Conservation (phyloP, 2,888 invertebrate genomes). For the Cylloceria caligata region DNA sequence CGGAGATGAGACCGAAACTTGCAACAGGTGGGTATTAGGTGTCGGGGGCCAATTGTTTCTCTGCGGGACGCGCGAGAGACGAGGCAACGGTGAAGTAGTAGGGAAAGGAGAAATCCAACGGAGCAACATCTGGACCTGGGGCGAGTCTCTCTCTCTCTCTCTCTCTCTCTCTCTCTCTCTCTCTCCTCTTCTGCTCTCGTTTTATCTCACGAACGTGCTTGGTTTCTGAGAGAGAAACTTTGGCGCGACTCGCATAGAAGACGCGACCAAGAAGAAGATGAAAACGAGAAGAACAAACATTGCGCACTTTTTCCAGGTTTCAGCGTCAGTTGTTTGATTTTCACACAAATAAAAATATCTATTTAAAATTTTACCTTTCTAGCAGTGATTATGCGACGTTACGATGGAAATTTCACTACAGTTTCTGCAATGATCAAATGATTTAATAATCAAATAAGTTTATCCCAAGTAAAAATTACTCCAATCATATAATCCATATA, state of each 20-base stretch:
- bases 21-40: slow-evolving; percentile 74
- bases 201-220: slow-evolving; percentile 57
- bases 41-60: slow-evolving; percentile 72
- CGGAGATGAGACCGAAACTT: slow-evolving; percentile 69
- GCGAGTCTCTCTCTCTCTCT: slow-evolving; percentile 42
- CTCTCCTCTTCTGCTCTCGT: slow-evolving; percentile 47
- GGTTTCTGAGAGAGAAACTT: slow-evolving; percentile 57
- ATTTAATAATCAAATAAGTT: not conserved
- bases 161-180: slow-evolving; percentile 37
- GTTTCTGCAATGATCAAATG: not conserved
- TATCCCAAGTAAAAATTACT: not conserved
- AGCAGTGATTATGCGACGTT: not conserved
- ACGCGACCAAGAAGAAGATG: not conserved
- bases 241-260: not conserved
- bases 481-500: no score
- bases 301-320: slow-evolving; percentile 5
- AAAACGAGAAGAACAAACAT: not conserved
- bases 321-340: slow-evolving; percentile 1
- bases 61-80: slow-evolving; percentile 64
- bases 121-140: slow-evolving; percentile 65
- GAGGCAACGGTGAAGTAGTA: slow-evolving; percentile 9
- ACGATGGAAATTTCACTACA: not conserved
- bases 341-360: not conserved
- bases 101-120: slow-evolving; percentile 41
- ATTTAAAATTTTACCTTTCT: not conserved